Base-by-base conservation (phyloP, 2,797 vertebrate species). In the Octomys mimax region DNA sequence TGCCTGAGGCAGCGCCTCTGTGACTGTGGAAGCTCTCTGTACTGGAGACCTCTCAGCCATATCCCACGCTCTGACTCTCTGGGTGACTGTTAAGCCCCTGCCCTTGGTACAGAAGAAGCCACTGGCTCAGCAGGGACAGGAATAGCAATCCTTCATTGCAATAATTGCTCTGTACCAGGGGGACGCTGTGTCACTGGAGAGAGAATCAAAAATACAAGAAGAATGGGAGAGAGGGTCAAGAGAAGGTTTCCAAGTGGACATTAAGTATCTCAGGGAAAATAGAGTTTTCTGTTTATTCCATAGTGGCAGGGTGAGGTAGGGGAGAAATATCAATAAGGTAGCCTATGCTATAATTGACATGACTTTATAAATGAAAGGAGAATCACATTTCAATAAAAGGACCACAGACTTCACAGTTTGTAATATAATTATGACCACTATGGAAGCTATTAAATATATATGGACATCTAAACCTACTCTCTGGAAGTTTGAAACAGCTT, bases 281-380 rank as follows among this genome's bases (percentile, higher is more conserved):
- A 4, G 33, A 49, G 42, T 49, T 95, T 92, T 62, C 57, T 31
- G 33, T 9, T 66, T 52, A 4, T 10, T 68, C 31, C 9, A 19
- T 39, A 33, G 6, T 61, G 11, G 14, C 54, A 21, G 33, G 81
- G 6, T 21, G 18, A 31, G 9, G 5, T 9, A 33, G 19, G 3
- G 11, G 52, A 82, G 24, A 68, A 70, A 73, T 91, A 94, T 79
- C 33, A 59, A 3, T 61, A 87, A 73, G n/a, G 83, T 68, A 79
- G 49, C 61, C 36, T 85, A 28, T 21, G 9, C 33, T 86, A 18
- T 80, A 82, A 77, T 83, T 75, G 71, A 10, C 81, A 75, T 82
- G n/a, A 73, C 11, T 92, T 95, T 85, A 64, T 28, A 94, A 94
- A 91, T 93, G 49, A 91, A 89, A 89, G 21, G 68, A 82, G 36